Percentiles rank a stretch among this genome's conserved stretches.
Conservation (phyloP, 2,113 vertebrate species). For the Alces alces region DNA sequence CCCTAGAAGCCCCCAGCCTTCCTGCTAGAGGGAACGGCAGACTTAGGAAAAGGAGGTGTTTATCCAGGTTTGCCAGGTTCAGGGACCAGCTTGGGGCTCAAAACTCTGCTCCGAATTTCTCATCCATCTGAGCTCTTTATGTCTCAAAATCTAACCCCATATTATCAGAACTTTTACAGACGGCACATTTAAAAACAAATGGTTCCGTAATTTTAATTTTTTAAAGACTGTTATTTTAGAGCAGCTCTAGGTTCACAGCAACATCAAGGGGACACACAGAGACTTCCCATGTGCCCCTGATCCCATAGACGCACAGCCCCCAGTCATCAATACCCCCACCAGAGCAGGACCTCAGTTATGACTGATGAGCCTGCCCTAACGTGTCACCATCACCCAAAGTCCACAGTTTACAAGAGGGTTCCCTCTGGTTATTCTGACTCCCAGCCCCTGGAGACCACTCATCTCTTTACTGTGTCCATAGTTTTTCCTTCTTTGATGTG, state of each 20-base stretch:
- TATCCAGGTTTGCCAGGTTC: neutral
- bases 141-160: neutral
- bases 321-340: rapidly evolving
- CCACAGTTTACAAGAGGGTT: rapidly evolving
- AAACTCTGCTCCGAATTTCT: neutral
- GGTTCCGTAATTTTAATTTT: neutral
- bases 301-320: rapidly evolving
- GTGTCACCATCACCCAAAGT: rapidly evolving
- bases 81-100: neutral
- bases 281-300: neutral
- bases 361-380: rapidly evolving
- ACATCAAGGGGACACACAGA: too few species aligned
- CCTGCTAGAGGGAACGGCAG: rapidly evolving
- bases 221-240: neutral
- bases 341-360: too few species aligned
- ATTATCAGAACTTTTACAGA: neutral
- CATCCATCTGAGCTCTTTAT: rapidly evolving
- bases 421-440: too few species aligned
- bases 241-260: too few species aligned
- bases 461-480: too few species aligned
- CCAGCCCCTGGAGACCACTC: rapidly evolving
- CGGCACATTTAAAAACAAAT: neutral
- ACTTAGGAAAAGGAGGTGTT: neutral
- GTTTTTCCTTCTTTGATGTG: neutral
- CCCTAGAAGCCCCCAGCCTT: rapidly evolving